Conservation (phyloP, 2,888 invertebrate genomes). For the Aproaerema taeniolella region DNA sequence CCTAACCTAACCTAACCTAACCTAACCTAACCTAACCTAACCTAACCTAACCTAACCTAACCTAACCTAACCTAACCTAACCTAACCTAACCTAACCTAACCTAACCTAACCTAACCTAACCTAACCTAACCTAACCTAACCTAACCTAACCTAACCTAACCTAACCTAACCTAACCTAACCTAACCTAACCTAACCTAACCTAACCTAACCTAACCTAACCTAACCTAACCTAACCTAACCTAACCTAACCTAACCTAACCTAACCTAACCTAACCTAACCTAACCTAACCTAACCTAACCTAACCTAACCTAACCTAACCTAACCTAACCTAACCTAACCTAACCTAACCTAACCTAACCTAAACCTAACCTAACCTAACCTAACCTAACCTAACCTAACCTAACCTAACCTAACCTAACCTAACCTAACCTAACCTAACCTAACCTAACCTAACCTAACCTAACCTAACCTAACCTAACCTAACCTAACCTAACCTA, state of each 20-base stretch:
- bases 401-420: slow-evolving; percentile 21
- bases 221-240: slow-evolving; percentile 24
- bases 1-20: slow-evolving; percentile 16
- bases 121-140: slow-evolving; percentile 17
- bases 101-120: slow-evolving; percentile 11
- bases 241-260: slow-evolving; percentile 23
- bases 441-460: slow-evolving; percentile 22
- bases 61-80: slow-evolving; percentile 8
- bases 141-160: slow-evolving; percentile 20
- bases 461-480: slow-evolving; percentile 25
- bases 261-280: slow-evolving; percentile 14
- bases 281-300: slow-evolving; percentile 16
- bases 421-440: slow-evolving; percentile 23
- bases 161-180: slow-evolving; percentile 7
- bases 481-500: slow-evolving; percentile 25
- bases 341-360: slow-evolving; percentile 24
- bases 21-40: slow-evolving; percentile 11
- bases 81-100: slow-evolving; percentile 7
- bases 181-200: slow-evolving; percentile 20
- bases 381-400: slow-evolving; percentile 21
- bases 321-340: slow-evolving; percentile 23
- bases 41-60: slow-evolving; percentile 11
- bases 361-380: too few relatives aligned
- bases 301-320: slow-evolving; percentile 16
- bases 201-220: slow-evolving; percentile 23